phyloP scores from a whole-genome alignment of 2,888 invertebrate species.

The Dryadula phaetusa region DNA sequence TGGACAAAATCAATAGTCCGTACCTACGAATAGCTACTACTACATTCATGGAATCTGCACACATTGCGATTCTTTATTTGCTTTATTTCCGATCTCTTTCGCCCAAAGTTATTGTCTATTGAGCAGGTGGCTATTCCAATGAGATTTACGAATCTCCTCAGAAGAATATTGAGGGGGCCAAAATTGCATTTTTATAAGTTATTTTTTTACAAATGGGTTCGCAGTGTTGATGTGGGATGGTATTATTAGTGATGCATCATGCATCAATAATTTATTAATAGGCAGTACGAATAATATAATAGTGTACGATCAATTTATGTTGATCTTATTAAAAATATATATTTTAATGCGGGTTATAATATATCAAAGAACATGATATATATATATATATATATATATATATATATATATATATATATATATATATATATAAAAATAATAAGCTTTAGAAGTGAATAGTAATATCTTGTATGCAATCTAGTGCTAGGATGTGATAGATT shows the following conservation, averaged over 20 bases:
- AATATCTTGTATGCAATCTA: slow-evolving; percentile 12
- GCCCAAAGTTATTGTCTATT: slow-evolving; percentile 63
- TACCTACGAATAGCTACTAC: slow-evolving; percentile 74
- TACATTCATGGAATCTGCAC: slow-evolving; percentile 73
- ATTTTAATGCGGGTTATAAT: background rate
- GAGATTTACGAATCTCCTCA: slow-evolving; percentile 33
- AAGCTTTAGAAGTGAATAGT: slow-evolving; percentile 10
- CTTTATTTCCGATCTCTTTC: slow-evolving; percentile 63
- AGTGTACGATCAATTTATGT: background rate
- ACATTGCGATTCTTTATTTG: slow-evolving; percentile 77
- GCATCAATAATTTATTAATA: too few species aligned
- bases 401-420: too few species aligned
- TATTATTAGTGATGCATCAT: slow-evolving; percentile 39
- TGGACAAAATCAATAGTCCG: slow-evolving; percentile 83
- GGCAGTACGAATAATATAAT: background rate
- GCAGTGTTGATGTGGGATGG: slow-evolving; percentile 27
- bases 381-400: too few species aligned
- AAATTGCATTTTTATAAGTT: slow-evolving; percentile 34
- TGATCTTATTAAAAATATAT: background rate
- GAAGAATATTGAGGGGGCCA: slow-evolving; percentile 39
- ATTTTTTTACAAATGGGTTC: slow-evolving; percentile 28
- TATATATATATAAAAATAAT: too few species aligned
- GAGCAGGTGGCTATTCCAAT: slow-evolving; percentile 67
- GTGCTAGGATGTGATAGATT: slow-evolving; percentile 40
- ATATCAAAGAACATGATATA: background rate